Evolutionary conservation across 1,140 invertebrate genomes (phyloP), one percentile per base, ranked within the genome.

Genomic region (Papilio dardanus): DNA sequence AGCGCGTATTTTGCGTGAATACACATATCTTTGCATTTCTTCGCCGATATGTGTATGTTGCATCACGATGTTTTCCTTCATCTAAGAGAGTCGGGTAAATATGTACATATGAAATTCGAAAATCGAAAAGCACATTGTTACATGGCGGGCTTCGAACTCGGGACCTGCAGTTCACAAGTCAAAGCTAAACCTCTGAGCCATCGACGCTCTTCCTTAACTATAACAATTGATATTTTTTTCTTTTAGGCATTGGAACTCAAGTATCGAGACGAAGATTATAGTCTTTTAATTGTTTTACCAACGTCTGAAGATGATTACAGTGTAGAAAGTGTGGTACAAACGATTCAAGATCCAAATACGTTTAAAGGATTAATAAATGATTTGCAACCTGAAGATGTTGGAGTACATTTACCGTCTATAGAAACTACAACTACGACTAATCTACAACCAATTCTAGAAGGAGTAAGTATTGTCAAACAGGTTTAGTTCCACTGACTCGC

Each of bases 201-300:
- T n/a, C n/a, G n/a, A n/a, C n/a, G n/a, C n/a, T n/a, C n/a, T n/a
- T n/a, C n/a, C n/a, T n/a, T n/a, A n/a, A n/a, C n/a, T 54, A 54
- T 42, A 16, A 4, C 1, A 14, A 35, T 46, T n/a, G 4, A 50
- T 50, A 6, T 58, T 24, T 14, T 28, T 58, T 28, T 58, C 50
- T 82, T 84, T 69, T 77, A 93, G 81, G 94, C 94, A 28, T 82
- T 96, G 19, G 94, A 95, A 82, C 78, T 96, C 50, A 94, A 94
- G 19, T 96, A 96, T 80, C 85, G 91, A 87, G 94, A 94, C 75
- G 86, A 93, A 19, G 93, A 95, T 79, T 85, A 96, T 76, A 95
- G 94, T 71, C 95, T 96, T 94, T 81, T 96, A 24, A 93, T 96
- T 46, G 88, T 96, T 19, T 85, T 97, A 37, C 96, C 96, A 14